phyloP scores from a whole-genome alignment of 1,140 invertebrate species.

The Steinernema feltiae region DNA sequence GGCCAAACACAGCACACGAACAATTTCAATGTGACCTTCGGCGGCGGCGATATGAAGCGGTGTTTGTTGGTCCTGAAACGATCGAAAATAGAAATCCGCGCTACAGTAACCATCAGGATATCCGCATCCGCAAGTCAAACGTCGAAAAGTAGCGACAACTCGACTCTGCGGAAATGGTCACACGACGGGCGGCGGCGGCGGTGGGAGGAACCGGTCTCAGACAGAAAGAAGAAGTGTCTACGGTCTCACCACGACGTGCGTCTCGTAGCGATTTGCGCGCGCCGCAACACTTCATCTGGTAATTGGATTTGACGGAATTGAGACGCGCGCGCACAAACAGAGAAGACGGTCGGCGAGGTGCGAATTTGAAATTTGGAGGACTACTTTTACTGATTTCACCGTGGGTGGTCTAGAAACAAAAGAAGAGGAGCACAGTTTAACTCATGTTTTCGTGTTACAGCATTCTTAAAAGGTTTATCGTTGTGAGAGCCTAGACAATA shows the following conservation, averaged over 20 bases:
- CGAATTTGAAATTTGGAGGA: not conserved
- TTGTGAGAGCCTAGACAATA: too few relatives aligned
- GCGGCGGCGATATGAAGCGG: constrained; percentile 72
- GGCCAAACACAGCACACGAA: constrained; percentile 70
- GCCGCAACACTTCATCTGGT: not conserved
- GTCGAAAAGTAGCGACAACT: not conserved
- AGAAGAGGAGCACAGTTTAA: too few relatives aligned
- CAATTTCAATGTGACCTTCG: constrained; percentile 71
- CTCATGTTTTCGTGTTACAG: too few relatives aligned
- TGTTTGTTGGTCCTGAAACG: constrained; percentile 37
- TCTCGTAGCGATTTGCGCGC: not conserved
- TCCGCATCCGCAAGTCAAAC: too few relatives aligned
- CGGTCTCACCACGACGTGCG: not conserved
- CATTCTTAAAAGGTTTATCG: too few relatives aligned
- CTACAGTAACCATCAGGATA: too few relatives aligned
- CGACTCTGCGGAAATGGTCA: not conserved
- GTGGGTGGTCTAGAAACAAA: too few relatives aligned
- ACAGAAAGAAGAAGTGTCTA: not conserved
- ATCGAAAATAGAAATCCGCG: constrained; percentile 12
- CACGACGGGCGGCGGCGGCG: too few relatives aligned
- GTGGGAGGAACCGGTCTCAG: not conserved
- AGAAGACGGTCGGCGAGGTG: not conserved
- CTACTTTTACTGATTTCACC: too few relatives aligned
- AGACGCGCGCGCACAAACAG: not conserved
- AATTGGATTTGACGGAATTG: not conserved